Base-by-base conservation (phyloP, 2,888 invertebrate genomes). In the Mechanitis messenoides region DNA sequence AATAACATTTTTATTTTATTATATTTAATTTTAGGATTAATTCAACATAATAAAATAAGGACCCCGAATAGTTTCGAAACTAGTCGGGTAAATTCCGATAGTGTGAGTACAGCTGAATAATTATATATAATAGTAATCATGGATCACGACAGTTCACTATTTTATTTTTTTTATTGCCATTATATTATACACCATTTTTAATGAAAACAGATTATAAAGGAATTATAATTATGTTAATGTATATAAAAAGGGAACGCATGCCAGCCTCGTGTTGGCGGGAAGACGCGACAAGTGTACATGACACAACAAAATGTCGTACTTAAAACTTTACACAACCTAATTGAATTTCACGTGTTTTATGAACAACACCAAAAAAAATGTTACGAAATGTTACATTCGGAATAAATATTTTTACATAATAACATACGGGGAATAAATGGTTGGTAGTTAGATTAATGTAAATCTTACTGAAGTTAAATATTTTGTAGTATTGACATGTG, bases 281-380 rank as follows among this genome's bases (percentile, higher is more conserved):
- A 75, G 76, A 74, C 77, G 72, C 66, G 69, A 66, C 77, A 75
- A 77, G 77, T 80, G 76, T 77, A 73, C 74, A 77, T 74, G 73
- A 74, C 70, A 74, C 70, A 76, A 77, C 68, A 67, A 62, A 62
- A 69, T 72, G 69, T 70, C 61, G 64, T 60, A 74, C 72, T 68
- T 61, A 64, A 71, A 66, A 66, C 60, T 67, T 68, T 67, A 66
- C 64, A 69, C 62, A 68, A 62, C 46, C 61, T 70, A 68, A 70
- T 71, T 72, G 71, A 75, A 75, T 76, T 70, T 69, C 71, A 68
- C 69, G 68, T 70, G 71, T 71, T 72, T 73, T 74, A 63, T 65
- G 69, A 71, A 71, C 70, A 69, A 70, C 67, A 75, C 59, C 63
- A 63, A 70, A 72, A 69, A 69, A 59, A 60, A 59, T 72, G 69